Evolutionary conservation across 2,888 invertebrate species (phyloP).

Genomic region (Drosophila flavopinicola): DNA sequence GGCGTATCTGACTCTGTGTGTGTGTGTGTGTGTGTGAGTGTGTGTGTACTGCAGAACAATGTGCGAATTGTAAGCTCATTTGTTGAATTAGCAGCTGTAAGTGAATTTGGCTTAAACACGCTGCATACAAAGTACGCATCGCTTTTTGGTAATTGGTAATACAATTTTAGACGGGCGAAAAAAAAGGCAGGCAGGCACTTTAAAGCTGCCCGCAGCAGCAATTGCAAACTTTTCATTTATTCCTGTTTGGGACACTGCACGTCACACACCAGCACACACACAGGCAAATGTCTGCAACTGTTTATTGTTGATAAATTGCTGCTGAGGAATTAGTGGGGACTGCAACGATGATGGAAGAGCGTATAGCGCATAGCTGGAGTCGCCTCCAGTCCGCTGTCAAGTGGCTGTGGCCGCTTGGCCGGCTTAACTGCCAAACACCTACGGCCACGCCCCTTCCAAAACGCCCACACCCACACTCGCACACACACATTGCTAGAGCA

Average conservation of each 20-base stretch:
- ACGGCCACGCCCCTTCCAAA: conserved; percentile 54
- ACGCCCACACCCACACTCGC: not conserved
- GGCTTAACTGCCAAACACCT: conserved; percentile 63
- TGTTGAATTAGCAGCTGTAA: conserved; percentile 74
- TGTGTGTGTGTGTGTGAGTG: conserved; percentile 1
- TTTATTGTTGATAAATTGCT: conserved; percentile 82
- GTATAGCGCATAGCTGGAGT: conserved; percentile 59
- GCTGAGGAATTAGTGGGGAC: conserved; percentile 79
- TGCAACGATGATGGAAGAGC: conserved; percentile 73
- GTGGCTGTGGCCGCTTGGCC: conserved; percentile 52
- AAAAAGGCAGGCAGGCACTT: conserved; percentile 29
- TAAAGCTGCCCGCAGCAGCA: conserved; percentile 72
- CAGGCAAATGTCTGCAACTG: conserved; percentile 81
- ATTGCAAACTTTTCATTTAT: conserved; percentile 72
- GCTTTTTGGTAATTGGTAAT: conserved; percentile 22
- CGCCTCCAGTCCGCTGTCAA: conserved; percentile 52
- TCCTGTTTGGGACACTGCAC: conserved; percentile 75
- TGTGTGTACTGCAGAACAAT: conserved; percentile 54
- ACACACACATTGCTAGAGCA: conserved; percentile 26
- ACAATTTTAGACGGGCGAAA: conserved; percentile 15
- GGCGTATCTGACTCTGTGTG: conserved; percentile 16
- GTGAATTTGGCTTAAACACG: conserved; percentile 50
- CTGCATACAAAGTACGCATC: conserved; percentile 41
- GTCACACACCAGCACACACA: conserved; percentile 53
- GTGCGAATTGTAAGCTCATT: conserved; percentile 78